Conservation (phyloP, 2,113 vertebrate species). For the Propithecus coquereli region DNA sequence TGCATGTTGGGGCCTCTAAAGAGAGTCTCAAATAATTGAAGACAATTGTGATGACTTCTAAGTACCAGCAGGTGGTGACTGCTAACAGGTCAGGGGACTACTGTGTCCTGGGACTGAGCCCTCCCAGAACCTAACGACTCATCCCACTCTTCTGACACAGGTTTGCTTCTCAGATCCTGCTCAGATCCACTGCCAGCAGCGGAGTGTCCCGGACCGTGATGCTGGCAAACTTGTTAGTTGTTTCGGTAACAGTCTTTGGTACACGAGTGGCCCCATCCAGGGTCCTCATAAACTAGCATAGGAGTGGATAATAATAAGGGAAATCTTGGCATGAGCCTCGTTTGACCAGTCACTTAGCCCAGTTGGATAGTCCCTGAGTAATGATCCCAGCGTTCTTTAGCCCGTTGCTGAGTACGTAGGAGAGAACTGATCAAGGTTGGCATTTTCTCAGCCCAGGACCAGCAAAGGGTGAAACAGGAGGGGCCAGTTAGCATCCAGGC, state of each 20-base stretch:
- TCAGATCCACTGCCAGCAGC: background rate
- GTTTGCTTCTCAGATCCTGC: background rate
- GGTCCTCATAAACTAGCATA: background rate
- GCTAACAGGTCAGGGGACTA: background rate
- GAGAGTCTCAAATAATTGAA: background rate
- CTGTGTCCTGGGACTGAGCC: background rate
- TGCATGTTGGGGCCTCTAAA: background rate
- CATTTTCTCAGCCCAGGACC: background rate
- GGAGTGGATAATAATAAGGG: background rate
- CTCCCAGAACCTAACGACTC: background rate
- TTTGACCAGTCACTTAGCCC: background rate
- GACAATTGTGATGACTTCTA: background rate
- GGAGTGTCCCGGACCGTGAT: background rate
- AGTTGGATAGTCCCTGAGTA: background rate
- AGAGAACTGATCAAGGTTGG: background rate
- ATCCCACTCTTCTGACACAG: background rate
- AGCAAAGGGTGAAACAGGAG: background rate
- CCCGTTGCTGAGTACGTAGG: background rate
- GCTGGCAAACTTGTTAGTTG: background rate
- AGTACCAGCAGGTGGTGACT: background rate
- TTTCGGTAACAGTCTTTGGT: background rate
- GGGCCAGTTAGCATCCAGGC: background rate
- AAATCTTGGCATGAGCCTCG: background rate
- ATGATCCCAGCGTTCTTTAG: background rate
- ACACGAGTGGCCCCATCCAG: background rate